Evolutionary conservation across 2,888 invertebrate genomes (phyloP).

Genomic region (Plutella xylostella): DNA sequence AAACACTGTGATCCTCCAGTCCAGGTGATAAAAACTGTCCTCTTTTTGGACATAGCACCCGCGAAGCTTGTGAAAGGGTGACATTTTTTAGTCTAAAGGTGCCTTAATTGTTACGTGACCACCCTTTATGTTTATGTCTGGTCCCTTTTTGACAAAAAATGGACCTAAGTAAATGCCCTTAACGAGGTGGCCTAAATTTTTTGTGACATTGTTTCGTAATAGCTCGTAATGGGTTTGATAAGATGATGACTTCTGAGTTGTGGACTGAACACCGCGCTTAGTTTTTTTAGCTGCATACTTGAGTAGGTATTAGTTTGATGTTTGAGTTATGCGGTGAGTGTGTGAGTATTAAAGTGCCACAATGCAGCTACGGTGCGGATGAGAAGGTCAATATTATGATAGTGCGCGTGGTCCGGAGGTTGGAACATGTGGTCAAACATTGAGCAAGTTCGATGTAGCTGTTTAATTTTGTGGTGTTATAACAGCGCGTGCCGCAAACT

Average conservation of each 20-base stretch:
- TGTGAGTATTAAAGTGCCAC: slow-evolving; percentile 50
- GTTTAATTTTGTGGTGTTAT: slow-evolving; percentile 43
- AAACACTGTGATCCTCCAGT: slow-evolving; percentile 67
- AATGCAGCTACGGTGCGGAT: slow-evolving; percentile 51
- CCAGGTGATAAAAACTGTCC: slow-evolving; percentile 63
- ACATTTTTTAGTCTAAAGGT: slow-evolving; percentile 63
- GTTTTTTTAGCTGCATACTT: slow-evolving; percentile 47
- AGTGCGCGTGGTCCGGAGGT: slow-evolving; percentile 50
- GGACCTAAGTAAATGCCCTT: slow-evolving; percentile 53
- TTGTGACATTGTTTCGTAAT: slow-evolving; percentile 27
- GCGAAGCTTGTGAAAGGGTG: slow-evolving; percentile 52
- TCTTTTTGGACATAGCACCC: slow-evolving; percentile 51
- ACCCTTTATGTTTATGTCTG: slow-evolving; percentile 49
- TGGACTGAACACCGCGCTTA: slow-evolving; percentile 41
- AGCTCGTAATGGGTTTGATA: slow-evolving; percentile 47
- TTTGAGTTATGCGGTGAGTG: slow-evolving; percentile 56
- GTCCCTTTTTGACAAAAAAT: slow-evolving; percentile 51
- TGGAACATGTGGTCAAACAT: slow-evolving; percentile 65
- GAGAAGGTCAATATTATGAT: slow-evolving; percentile 67
- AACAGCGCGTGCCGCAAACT: slow-evolving; percentile 40
- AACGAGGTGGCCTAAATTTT: slow-evolving; percentile 37
- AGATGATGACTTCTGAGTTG: slow-evolving; percentile 32
- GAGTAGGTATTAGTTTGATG: slow-evolving; percentile 43
- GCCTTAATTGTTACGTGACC: slow-evolving; percentile 58
- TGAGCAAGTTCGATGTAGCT: slow-evolving; percentile 48